Base-by-base conservation (phyloP, 1,140 invertebrate genomes). In the Tribolium madens region DNA sequence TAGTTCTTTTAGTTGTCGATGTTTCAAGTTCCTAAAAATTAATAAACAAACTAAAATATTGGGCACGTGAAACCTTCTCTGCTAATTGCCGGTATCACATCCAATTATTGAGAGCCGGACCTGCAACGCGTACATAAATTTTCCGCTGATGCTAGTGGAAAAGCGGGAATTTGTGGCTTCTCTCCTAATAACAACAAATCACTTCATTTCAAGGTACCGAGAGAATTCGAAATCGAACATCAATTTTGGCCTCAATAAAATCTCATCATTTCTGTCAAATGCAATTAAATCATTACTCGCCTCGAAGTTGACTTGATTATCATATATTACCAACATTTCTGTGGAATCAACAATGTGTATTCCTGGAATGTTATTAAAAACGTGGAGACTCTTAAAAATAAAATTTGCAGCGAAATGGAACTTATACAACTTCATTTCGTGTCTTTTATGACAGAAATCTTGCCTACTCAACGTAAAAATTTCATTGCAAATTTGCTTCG, bases 181-280 rank as follows among this genome's bases (percentile, higher is more conserved):
- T 5, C 46, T 72, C 14, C 46, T 72, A 72, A 72, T 72, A 48
- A 17, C 50, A 72, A 72, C 70, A 72, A 72, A 72, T 72, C 70
- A 72, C 47, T 26, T 4, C 15, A 4, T 26, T 36, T 18, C 26
- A 33, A 64, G 57, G 21, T 26, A 64, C 26, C n/a, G 12, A n/a
- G 18, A 57, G 52, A 57, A 18, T 33, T 14, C 6, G 57, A 42
- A 33, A 64, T 64, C 57, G 21, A 64, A 33, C 31, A 15, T 1
- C n/a, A n/a, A n/a, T n/a, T n/a, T 2, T 60, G 17, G 7, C 6
- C 10, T 36, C 57, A n/a, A 57, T 33, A 14, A 64, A 64, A 64
- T 14, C 26, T 57, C 52, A 57, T 26, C 17, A 18, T 9, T 2
- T 9, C 52, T 57, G 52, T 57, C 57, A 64, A 9, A 17, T 13